A percentile compares a stretch with the other conserved stretches of the same genome.
Conservation (phyloP, 2,888 invertebrate genomes). For the Pemphredon lugubris region DNA sequence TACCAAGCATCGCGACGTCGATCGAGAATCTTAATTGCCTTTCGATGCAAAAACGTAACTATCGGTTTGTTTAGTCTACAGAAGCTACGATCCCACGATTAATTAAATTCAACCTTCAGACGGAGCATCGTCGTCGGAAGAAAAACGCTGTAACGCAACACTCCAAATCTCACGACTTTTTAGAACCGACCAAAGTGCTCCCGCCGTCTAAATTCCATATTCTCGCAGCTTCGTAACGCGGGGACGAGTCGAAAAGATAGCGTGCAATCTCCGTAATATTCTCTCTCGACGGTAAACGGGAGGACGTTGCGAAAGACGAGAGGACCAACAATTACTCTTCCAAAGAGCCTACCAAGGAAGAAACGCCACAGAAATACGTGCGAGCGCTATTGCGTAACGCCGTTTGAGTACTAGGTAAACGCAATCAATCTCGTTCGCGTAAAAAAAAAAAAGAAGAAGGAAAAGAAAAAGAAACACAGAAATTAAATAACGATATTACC, state of each 20-base stretch:
- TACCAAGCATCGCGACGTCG: too few species aligned
- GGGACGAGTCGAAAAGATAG: not conserved
- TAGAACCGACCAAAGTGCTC: not conserved
- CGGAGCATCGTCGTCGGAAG: not conserved
- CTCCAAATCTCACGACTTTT: not conserved
- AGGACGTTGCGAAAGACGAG: too few species aligned
- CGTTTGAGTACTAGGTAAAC: not conserved
- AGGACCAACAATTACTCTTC: not conserved
- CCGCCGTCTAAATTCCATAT: slow-evolving; percentile 4
- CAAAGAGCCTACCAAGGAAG: not conserved
- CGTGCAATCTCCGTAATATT: not conserved
- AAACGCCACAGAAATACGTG: not conserved
- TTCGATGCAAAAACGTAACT: too few species aligned
- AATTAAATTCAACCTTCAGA: not conserved
- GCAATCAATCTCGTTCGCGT: not conserved
- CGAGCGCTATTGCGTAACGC: not conserved
- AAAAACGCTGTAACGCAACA: not conserved
- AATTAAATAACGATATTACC: too few species aligned
- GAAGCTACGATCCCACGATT: not conserved
- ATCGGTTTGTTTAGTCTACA: slow-evolving; percentile 8
- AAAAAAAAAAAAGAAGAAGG: too few species aligned
- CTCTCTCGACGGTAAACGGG: not conserved
- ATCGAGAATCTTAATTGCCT: too few species aligned
- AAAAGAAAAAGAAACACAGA: too few species aligned
- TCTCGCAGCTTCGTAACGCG: not conserved